Evolutionary conservation across 2,888 invertebrate genomes (phyloP), one percentile per base, ranked within the genome.

Genomic region (Macropis europaea): DNA sequence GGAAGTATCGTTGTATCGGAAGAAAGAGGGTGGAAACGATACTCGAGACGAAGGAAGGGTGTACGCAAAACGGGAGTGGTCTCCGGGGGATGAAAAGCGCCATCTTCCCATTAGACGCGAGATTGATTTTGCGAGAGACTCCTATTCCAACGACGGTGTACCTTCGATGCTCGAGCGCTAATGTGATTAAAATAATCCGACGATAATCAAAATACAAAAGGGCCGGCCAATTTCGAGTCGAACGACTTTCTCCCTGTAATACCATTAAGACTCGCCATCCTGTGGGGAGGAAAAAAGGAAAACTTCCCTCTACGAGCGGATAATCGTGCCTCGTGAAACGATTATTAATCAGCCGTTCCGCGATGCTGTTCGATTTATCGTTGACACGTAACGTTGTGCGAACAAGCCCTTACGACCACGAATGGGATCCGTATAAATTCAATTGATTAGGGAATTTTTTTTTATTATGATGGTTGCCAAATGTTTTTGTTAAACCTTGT

Each of bases 61-160:
- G 73, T 67, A 76, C 73, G 71, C 61, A 74, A 80, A 77, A 77
- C 77, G 71, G 78, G 77, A 75, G 81, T 81, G 77, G 81, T 79
- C 78, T 79, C 76, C 57, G 52, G 60, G 81, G 81, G 77, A 80
- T 79, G 80, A 78, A 76, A 76, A 77, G 78, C 81, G 79, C 81
- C 84, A 83, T 81, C 78, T 79, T 77, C 77, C 84, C 81, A 83
- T 84, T 84, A 84, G 75, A 83, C 73, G 79, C 73, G 81, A 86
- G 84, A 85, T 85, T 85, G 86, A 85, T 85, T 86, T 85, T 83
- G 82, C 78, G 77, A 80, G 79, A 45, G 77, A 78, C 79, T 77
- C 78, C 75, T 73, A 73, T 70, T 72, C 77, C 81, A 76, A 80
- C 66, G 76, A 69, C 67, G 57, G 52, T 69, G 67, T 63, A 66